These are phyloP conservation scores for Chrysina gloriosa DNA, from an alignment of 2,888 invertebrate species.

Conservation along the genomic window DNA sequence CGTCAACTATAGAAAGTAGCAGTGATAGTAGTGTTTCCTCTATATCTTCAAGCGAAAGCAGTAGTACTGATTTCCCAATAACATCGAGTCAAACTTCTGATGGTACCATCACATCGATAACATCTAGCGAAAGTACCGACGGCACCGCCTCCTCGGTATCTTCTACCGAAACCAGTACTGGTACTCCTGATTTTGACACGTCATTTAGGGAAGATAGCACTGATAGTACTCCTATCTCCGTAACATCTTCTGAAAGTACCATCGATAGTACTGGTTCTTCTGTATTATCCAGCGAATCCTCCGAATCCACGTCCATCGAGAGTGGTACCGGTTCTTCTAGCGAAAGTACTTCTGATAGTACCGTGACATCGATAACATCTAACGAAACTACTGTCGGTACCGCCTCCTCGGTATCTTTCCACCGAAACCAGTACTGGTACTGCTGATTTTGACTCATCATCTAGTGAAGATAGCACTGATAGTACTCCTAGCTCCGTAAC, in stretches of 20 bases:
- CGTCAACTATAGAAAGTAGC: background rate
- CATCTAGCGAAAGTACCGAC: background rate
- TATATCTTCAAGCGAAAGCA: background rate
- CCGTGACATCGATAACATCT: no score
- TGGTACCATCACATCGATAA: no score
- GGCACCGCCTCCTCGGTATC: background rate
- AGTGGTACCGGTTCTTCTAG: no score
- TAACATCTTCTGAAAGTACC: no score
- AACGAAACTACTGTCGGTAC: background rate
- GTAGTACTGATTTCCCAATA: background rate
- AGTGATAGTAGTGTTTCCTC: background rate
- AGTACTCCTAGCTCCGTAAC: no score
- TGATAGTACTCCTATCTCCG: no score
- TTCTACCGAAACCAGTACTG: background rate
- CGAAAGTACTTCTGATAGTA: no score
- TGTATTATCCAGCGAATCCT: background rate
- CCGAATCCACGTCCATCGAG: background rate
- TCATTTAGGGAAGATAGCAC: background rate
- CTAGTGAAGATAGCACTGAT: background rate
- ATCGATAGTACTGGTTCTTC: background rate
- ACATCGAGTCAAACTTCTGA: no score
- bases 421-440: background rate
- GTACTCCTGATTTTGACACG: background rate
- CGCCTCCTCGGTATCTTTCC: background rate
- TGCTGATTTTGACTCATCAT: background rate